Base-by-base conservation (phyloP, 2,113 vertebrate genomes). In the Electrona antarctica region DNA sequence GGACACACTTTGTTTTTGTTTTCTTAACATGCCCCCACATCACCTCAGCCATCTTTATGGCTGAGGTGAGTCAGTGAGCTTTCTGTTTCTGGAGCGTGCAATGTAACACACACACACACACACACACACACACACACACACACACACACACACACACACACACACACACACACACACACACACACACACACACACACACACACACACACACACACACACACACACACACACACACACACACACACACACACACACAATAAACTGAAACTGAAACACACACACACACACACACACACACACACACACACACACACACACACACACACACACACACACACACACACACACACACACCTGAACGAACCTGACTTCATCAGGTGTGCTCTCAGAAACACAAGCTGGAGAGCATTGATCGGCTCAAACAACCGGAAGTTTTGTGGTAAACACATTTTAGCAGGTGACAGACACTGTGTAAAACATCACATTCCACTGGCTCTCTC, bases 81-180 rank as follows among this genome's bases (percentile, higher is more conserved):
- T 74, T 79, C 84, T 65, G 77, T 88, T 90, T 89, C 72, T 86
- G 78, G 62, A 89, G 84, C 80, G 7, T 86, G 57, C 70, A 89
- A 88, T 89, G 78, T 70, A 89, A 88, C 81, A 79, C 71, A 83
- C 70, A 67, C 64, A 51, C 21, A 59, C 2, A 7, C 2, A 9
- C 51, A 3, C 9, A 58, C 9, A 47, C 33, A 47, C 7, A 6
- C 50, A 28, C 11, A 65, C 62, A 62, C 6, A 29, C 10, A n/a
- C 45, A 48, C 14, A 14, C 3, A 46, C 15, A 59, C 2, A 8
- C 2, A 13, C 51, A 3, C 9, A 58, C 9, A 47, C 33, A 47
- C 7, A 6, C 50, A 28, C 11, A 65, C 62, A 62, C 6, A 45
- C 10, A n/a, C 45, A 48, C 14, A 21, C 3, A 46, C 15, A 59